Evolutionary conservation across 2,888 invertebrate genomes (phyloP), one percentile per base, ranked within the genome.

Genomic region (Lasioglossum vierecki): DNA sequence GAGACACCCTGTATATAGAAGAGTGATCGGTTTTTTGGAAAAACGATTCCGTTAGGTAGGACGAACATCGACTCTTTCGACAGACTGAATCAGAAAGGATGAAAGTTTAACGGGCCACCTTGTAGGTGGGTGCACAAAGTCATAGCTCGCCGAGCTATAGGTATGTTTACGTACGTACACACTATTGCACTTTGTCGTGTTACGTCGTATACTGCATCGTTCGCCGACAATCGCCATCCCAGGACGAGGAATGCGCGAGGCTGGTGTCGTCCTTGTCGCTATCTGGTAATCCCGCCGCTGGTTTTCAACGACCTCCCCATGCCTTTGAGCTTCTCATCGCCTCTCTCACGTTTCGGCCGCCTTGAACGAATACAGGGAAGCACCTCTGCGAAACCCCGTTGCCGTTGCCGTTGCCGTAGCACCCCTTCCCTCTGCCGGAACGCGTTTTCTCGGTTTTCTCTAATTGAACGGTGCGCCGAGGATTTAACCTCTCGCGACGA

Each of bases 401-500:
- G 44, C 60, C 41, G 41, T 39, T 8, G 41, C 35, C 3, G 39
- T 39, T 39, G 39, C 39, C 39, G 39, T 39, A 39, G 39, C 39
- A 39, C 39, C 39, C 39, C 18, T 1, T 18, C 3, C 53, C 41
- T 8, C 26, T 68, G 75, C 68, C 73, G 76, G 74, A 84, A 88
- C 79, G 84, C 84, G 85, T 89, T 91, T 88, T 87, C 90, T 86
- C 85, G 86, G 87, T 89, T 89, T 88, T 88, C 86, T 90, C 85
- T 90, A 92, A 92, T 92, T 92, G 91, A 92, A 91, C 88, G 80
- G 74, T 83, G 84, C 87, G 80, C 78, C 75, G 81, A 86, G 80
- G 78, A 85, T 91, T 89, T 89, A 83, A 84, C 75, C 80, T 57
- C 26, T 71, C 44, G 76, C 85, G 46, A 26, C 70, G 26, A 35